Evolutionary conservation across 1,140 invertebrate species (phyloP), one percentile per base, ranked within the genome.

Genomic region (Frieseomelitta varia): DNA sequence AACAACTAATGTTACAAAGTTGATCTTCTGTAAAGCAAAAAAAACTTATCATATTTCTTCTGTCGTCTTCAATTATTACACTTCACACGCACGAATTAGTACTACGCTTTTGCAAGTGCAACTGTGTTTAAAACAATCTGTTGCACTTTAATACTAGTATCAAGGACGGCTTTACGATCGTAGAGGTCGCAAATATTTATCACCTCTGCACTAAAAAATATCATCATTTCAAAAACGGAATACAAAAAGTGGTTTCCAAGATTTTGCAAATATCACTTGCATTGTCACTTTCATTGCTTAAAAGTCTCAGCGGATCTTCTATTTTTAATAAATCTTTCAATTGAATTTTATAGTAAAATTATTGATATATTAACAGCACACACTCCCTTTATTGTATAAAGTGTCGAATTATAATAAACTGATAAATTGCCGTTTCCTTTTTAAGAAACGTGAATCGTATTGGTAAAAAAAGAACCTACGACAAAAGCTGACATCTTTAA

Each of bases 141-240:
- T 30, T 67, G 17, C 30, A 78, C 14, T 2, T 53, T 51, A 63
- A 83, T 71, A 85, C 53, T 53, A 81, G 2, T 65, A 51, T 61
- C 61, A 81, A 74, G 85, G 85, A 87, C 78, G 78, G 84, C 34
- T 56, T 79, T 78, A 53, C 39, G 27, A n/a, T 79, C 6, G 81
- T 34, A 69, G 65, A 67, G 34, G 19, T 77, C 34, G 34, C 34
- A 65, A 81, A n/a, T 2, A 27, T 21, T 61, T 39, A 14, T 10
- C 17, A 30, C 4, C 30, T 79, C 34, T 47, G 51, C 53, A 14
- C 39, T 58, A 30, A 61, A 71, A 71, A 55, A 39, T 61, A 56
- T 30, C 34, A n/a, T n/a, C 39, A 8, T n/a, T 63, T 21, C n/a
- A 34, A 15, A 61, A 77, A 61, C n/a, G 14, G 19, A 14, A 63